Evolutionary conservation across 1,140 invertebrate genomes (phyloP), one percentile per base, ranked within the genome.

Genomic region (Drosophila ironensis): DNA sequence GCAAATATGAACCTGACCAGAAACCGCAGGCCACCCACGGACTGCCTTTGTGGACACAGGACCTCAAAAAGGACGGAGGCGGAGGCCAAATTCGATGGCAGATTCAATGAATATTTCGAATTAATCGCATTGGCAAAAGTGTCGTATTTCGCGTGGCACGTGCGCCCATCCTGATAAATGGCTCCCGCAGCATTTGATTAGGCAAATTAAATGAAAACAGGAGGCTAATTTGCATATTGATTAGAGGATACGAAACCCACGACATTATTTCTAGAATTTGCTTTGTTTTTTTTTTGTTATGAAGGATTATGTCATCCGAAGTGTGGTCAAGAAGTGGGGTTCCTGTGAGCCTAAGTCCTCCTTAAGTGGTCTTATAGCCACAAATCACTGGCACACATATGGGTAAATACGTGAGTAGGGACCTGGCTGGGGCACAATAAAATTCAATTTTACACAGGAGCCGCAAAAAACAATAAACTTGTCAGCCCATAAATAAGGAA

Each of bases 61-160:
- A 42, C 19, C 25, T 12, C 33, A 47, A 37, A 19, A 33, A 22
- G 16, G 12, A 17, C 9, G 9, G 16, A 14, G 16, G 24, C 7
- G 5, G 4, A 16, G 11, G 20, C 30, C 24, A 6, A 7, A 8
- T 11, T 24, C 12, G 25, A 48, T 41, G 20, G 24, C 17, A 24
- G 22, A 59, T 60, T 80, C 41, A 74, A 45, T 70, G 66, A 70
- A 80, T 53, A 27, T 70, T 54, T 69, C 47, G 63, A 82, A 76
- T 82, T 82, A 69, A 80, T 78, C 48, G 67, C 45, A 53, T 60
- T 74, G 56, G 25, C 8, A 33, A 63, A 48, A 69, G 77, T 82
- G 46, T 84, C 69, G 59, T 27, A 73, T 82, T 72, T 53, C 77
- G 57, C 28, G 19, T 16, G 41, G 44, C 47, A 50, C 69, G 64